Evolutionary conservation across 2,113 vertebrate species (phyloP).

Genomic region (Puma concolor): DNA sequence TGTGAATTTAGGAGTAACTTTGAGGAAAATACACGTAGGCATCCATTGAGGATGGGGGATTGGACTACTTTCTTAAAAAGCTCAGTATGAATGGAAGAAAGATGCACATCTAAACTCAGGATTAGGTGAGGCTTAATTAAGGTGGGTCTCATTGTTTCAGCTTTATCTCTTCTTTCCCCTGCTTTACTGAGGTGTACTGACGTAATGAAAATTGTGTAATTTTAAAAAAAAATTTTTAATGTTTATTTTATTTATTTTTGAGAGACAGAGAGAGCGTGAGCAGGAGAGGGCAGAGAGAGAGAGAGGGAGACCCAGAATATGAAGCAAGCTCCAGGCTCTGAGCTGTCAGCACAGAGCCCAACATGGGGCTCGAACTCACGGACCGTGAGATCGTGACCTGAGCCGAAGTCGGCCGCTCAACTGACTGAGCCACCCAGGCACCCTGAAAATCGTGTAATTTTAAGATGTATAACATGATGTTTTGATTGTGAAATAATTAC

Average conservation of each 20-base stretch:
- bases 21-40: neutral
- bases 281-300: too few relatives aligned
- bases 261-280: too few relatives aligned
- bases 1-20: neutral
- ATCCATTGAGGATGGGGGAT: neutral
- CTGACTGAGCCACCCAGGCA: too few relatives aligned
- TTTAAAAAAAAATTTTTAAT: neutral
- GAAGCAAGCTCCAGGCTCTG: too few relatives aligned
- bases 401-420: too few relatives aligned
- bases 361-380: fast-evolving
- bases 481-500: neutral
- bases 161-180: neutral
- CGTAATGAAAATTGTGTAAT: neutral
- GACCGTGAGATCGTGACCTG: too few relatives aligned
- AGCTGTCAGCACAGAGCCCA: too few relatives aligned
- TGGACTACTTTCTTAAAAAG: neutral
- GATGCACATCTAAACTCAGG: neutral
- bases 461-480: neutral
- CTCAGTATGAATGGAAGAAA: neutral
- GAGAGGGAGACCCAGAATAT: too few relatives aligned
- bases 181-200: neutral
- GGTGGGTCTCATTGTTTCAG: neutral
- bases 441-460: neutral
- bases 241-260: too few relatives aligned
- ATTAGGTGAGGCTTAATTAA: neutral